Percentiles rank a stretch among this genome's conserved stretches.
Conservation (phyloP, 2,888 invertebrate genomes). For the Drosophila putrida region DNA sequence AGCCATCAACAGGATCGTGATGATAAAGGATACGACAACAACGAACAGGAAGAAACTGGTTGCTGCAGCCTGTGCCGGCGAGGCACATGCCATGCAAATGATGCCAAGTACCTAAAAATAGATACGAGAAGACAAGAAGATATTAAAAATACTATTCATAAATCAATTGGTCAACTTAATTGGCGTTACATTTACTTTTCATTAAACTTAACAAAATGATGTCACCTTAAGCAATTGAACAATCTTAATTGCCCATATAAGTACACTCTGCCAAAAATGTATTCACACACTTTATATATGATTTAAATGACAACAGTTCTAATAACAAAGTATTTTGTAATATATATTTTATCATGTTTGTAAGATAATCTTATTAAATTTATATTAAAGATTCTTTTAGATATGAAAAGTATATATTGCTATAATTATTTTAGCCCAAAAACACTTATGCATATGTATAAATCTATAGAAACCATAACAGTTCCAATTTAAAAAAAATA, state of each 20-base stretch:
- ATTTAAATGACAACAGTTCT: too few relatives aligned
- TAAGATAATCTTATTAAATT: too few relatives aligned
- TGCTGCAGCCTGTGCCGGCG: conserved; percentile 88
- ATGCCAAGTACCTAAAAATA: conserved; percentile 92
- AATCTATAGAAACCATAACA: neutral
- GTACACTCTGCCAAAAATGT: too few relatives aligned
- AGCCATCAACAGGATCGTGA: conserved; percentile 92
- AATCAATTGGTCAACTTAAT: conserved; percentile 33
- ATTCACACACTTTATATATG: too few relatives aligned
- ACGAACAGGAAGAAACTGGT: conserved; percentile 95
- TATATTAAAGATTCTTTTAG: too few relatives aligned
- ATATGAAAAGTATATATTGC: too few relatives aligned
- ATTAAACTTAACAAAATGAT: conserved; percentile 27
- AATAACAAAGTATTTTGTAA: too few relatives aligned
- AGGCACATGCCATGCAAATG: conserved; percentile 93
- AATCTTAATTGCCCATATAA: conserved; percentile 22
- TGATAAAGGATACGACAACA: conserved; percentile 92
- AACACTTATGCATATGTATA: too few relatives aligned
- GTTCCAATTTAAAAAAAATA: neutral
- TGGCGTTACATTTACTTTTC: conserved; percentile 25
- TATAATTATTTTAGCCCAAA: too few relatives aligned
- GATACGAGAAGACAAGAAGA: conserved; percentile 28
- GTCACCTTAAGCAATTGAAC: conserved; percentile 54
- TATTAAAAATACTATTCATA: neutral
- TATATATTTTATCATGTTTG: too few relatives aligned